Evolutionary conservation across 2,113 vertebrate species (phyloP).

Genomic region (Sander vitreus): DNA sequence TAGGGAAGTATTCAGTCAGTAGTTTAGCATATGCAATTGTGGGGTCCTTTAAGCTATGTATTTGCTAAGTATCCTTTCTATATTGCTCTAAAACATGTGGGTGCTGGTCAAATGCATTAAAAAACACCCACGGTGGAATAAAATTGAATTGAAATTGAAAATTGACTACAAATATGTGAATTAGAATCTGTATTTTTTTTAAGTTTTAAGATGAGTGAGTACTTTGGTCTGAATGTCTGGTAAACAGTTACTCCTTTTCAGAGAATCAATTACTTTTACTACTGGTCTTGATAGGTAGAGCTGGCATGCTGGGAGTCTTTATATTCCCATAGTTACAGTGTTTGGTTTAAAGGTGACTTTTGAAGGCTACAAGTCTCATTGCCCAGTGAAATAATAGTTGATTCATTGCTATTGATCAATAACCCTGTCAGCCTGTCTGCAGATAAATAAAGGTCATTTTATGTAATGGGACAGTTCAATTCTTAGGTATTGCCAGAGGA

Average conservation of each 20-base stretch:
- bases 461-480: slow-evolving; percentile 27
- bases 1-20: not conserved
- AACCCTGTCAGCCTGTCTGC: slow-evolving; percentile 30
- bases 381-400: slow-evolving; percentile 33
- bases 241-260: not conserved
- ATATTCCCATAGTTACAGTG: not conserved
- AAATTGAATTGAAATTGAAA: too few relatives aligned
- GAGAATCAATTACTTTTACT: not conserved
- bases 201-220: not conserved
- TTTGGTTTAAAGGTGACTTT: not conserved
- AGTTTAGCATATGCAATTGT: not conserved
- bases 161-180: not conserved
- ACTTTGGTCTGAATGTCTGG: not conserved
- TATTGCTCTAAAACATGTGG: not conserved
- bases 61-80: not conserved
- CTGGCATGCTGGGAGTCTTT: not conserved
- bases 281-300: not conserved
- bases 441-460: slow-evolving; percentile 42
- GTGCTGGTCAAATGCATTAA: not conserved
- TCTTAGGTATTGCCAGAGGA: slow-evolving; percentile 12
- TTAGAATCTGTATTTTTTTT: not conserved
- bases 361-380: slow-evolving; percentile 25
- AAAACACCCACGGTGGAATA: not conserved
- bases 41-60: not conserved
- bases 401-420: slow-evolving; percentile 44